phyloP scores from a whole-genome alignment of 2,888 invertebrate species.

The Drosophila longiperda region DNA sequence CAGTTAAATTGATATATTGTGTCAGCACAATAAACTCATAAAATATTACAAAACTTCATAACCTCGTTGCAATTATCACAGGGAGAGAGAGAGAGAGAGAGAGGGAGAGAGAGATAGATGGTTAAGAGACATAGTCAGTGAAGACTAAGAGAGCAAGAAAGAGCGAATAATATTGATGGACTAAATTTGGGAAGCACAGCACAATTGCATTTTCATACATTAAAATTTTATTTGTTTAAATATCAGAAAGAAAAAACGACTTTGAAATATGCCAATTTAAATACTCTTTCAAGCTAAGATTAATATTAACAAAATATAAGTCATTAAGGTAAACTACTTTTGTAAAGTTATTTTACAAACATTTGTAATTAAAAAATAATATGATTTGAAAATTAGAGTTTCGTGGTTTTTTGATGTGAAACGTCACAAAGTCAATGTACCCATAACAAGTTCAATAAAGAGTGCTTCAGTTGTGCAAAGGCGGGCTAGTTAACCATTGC shows the following conservation, averaged over 20 bases:
- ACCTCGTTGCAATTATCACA: constrained; percentile 65
- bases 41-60: constrained; percentile 67
- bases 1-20: constrained; percentile 33
- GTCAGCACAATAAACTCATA: constrained; percentile 58
- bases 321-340: neutral
- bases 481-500: constrained; percentile 66
- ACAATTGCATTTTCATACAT: constrained; percentile 55
- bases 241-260: constrained; percentile 43
- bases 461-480: constrained; percentile 50
- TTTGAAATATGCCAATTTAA: neutral
- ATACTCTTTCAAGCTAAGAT: constrained; percentile 25
- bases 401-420: neutral
- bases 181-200: constrained; percentile 13
- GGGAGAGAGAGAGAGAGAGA: constrained; percentile 21
- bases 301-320: neutral
- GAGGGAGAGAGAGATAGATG: constrained; percentile 21
- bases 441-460: constrained; percentile 37
- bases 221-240: constrained; percentile 48
- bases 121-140: neutral
- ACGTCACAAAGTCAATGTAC: neutral
- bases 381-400: too few relatives aligned
- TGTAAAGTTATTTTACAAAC: neutral
- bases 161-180: neutral
- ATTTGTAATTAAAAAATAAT: neutral
- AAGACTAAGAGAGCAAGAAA: constrained; percentile 19